Conservation (phyloP, 2,113 vertebrate species). For the Ptilorrhoa leucosticta region DNA sequence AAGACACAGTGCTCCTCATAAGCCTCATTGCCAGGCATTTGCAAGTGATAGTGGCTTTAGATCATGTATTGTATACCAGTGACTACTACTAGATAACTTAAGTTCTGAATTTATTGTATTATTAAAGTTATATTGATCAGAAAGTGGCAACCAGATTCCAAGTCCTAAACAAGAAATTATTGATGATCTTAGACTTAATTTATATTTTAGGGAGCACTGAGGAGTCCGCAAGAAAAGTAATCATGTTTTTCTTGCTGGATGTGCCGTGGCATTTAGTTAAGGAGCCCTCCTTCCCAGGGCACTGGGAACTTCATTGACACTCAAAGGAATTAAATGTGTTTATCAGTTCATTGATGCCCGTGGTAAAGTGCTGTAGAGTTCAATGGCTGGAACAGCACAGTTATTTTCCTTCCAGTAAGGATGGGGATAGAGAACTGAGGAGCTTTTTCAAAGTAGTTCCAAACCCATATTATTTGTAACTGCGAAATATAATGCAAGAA, state of each 20-base stretch:
- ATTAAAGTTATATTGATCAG: conserved; percentile 18
- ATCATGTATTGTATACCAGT: not conserved
- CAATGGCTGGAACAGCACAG: not conserved
- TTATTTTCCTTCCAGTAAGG: not conserved
- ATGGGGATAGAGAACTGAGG: not conserved
- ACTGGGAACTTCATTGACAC: not conserved
- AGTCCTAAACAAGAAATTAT: not conserved
- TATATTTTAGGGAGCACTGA: not conserved
- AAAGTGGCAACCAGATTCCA: not conserved
- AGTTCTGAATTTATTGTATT: not conserved
- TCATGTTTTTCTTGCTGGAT: not conserved
- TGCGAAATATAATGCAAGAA: not conserved
- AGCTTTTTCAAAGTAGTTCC: not conserved
- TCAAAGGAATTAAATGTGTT: not conserved
- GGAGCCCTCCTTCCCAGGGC: not conserved
- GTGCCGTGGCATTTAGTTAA: not conserved
- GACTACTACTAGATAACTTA: not conserved
- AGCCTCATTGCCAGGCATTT: not conserved
- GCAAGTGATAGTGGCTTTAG: not conserved
- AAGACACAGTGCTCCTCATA: not conserved
- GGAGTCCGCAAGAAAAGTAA: not conserved
- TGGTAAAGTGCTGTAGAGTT: not conserved
- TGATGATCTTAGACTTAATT: not conserved
- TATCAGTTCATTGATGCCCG: not conserved
- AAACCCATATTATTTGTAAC: not conserved